phyloP scores from a whole-genome alignment of 2,797 vertebrate genomes.

The Coluber constrictor region DNA sequence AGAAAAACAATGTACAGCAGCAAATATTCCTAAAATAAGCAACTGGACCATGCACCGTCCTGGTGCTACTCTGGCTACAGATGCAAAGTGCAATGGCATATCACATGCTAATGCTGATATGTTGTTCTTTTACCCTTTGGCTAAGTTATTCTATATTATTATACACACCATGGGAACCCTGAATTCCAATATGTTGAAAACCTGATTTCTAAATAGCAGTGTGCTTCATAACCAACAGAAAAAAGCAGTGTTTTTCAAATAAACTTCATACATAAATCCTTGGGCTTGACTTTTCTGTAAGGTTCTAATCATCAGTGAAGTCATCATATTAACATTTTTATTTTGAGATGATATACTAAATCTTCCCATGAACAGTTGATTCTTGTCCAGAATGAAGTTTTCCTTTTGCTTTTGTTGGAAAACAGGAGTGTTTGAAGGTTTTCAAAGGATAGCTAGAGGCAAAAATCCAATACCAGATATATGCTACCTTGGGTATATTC shows the following conservation, averaged over 20 bases:
- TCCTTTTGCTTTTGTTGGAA: constrained; percentile 21
- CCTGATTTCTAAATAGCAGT: neutral
- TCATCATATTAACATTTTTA: neutral
- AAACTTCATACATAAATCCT: constrained; percentile 19
- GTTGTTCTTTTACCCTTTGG: neutral
- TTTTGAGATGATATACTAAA: neutral
- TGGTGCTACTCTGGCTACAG: neutral
- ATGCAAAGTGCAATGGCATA: neutral
- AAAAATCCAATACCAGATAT: constrained; percentile 4
- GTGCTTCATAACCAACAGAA: accelerated
- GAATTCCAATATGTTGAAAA: neutral
- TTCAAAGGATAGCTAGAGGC: neutral
- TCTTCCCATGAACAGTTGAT: neutral
- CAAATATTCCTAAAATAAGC: neutral
- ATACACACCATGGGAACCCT: neutral
- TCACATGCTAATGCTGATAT: neutral
- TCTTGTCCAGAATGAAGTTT: neutral
- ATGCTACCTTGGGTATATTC: neutral
- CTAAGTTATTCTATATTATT: neutral
- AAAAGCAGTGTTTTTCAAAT: neutral
- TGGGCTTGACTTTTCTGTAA: constrained; percentile 15
- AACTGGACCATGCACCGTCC: neutral
- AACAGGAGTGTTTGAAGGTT: neutral
- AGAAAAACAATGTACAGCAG: neutral
- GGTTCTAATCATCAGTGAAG: neutral